A percentile compares a stretch with the other conserved stretches of the same genome.
Conservation (phyloP, 2,888 invertebrate species). For the Xestoiulus laeticollis region DNA sequence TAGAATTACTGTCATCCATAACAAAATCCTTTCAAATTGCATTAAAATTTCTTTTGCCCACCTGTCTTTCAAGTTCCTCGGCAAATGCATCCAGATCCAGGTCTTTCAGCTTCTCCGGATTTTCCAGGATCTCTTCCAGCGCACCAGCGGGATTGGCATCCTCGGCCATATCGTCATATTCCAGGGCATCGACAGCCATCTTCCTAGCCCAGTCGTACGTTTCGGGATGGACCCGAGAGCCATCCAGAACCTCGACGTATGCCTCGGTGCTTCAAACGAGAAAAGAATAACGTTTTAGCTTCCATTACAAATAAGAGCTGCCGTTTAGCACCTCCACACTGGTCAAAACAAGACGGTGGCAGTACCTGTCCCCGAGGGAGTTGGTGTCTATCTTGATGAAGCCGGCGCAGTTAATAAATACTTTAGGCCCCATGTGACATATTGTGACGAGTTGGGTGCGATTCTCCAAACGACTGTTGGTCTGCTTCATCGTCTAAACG, state of each 20-base stretch:
- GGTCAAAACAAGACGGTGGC: background rate
- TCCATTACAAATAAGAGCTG: too few relatives aligned
- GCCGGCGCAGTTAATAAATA: conserved; percentile 98
- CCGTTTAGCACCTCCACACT: background rate
- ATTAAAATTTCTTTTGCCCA: conserved; percentile 59
- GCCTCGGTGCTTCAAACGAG: conserved; percentile 78
- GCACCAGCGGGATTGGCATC: conserved; percentile 94
- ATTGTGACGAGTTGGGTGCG: conserved; percentile 93
- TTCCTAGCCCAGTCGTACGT: conserved; percentile 99
- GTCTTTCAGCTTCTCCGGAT: conserved; percentile 88
- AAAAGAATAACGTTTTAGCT: background rate
- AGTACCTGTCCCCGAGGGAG: conserved; percentile 82
- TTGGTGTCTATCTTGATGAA: conserved; percentile 99
- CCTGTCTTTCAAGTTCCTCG: conserved; percentile 91
- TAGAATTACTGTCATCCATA: too few relatives aligned
- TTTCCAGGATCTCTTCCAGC: conserved; percentile 94
- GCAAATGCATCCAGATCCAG: conserved; percentile 98
- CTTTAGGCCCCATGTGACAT: conserved; percentile 97
- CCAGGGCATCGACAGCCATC: conserved; percentile 99
- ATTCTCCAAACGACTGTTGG: conserved; percentile 89
- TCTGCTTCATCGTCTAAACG: conserved; percentile 73
- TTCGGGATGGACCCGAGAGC: conserved; percentile 98
- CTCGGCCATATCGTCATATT: conserved; percentile 88
- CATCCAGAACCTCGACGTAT: conserved; percentile 95
- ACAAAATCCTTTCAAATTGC: background rate